phyloP scores from a whole-genome alignment of 2,888 invertebrate species.

The Ornithoptera alexandrae region DNA sequence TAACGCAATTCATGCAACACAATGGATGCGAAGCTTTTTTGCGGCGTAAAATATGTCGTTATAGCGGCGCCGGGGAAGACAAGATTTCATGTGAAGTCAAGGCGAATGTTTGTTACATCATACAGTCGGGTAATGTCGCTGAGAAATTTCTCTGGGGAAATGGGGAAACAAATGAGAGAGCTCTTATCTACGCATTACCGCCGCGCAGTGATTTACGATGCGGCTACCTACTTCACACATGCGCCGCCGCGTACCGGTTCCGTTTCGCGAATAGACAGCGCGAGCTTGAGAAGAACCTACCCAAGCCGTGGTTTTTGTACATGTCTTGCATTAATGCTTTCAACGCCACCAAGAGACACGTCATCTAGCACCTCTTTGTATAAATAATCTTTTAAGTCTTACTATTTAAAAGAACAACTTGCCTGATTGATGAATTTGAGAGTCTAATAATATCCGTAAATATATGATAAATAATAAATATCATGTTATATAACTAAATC shows the following conservation, averaged over 20 bases:
- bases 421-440: too few relatives aligned
- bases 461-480: too few relatives aligned
- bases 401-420: too few relatives aligned
- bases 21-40: conserved; percentile 29
- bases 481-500: background rate
- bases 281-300: conserved; percentile 45
- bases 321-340: conserved; percentile 58
- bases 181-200: conserved; percentile 77
- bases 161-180: conserved; percentile 77
- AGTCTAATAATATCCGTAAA: too few relatives aligned
- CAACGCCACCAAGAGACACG: conserved; percentile 31
- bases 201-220: conserved; percentile 70
- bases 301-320: conserved; percentile 35
- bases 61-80: conserved; percentile 42
- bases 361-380: too few relatives aligned
- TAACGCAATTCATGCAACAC: conserved; percentile 19
- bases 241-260: conserved; percentile 54
- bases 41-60: conserved; percentile 32
- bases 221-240: conserved; percentile 54
- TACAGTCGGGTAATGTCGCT: conserved; percentile 63
- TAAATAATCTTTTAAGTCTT: too few relatives aligned
- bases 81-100: conserved; percentile 40
- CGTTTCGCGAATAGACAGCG: conserved; percentile 56
- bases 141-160: conserved; percentile 75
- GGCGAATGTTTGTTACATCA: conserved; percentile 66